These are phyloP conservation scores for Knipowitschia caucasica DNA, from an alignment of 2,797 vertebrate genomes.

Conservation along the genomic window DNA sequence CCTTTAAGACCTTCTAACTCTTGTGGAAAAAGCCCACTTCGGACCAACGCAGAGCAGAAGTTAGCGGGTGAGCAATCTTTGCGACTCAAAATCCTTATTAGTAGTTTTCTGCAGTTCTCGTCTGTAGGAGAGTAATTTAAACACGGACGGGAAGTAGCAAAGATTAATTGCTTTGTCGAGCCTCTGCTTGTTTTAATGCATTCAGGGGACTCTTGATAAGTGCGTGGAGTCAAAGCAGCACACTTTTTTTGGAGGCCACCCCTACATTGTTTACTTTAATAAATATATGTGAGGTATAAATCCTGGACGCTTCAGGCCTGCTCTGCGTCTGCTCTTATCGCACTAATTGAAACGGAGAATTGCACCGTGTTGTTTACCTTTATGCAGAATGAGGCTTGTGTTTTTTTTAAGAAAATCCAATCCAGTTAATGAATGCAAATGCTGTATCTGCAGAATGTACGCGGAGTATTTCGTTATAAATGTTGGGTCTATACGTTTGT, in stretches of 20 bases:
- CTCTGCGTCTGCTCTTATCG: neutral
- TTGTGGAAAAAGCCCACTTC: too few relatives aligned
- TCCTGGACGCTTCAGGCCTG: neutral
- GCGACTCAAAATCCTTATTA: constrained; percentile 2
- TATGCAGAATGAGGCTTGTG: neutral
- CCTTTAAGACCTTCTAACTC: too few relatives aligned
- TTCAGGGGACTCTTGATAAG: constrained; percentile 6
- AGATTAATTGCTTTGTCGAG: constrained; percentile 3
- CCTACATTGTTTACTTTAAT: neutral
- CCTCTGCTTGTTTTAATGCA: constrained; percentile 4
- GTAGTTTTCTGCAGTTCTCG: neutral
- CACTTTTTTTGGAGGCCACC: neutral
- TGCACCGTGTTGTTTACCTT: neutral
- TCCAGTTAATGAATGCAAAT: too few relatives aligned
- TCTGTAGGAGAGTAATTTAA: neutral
- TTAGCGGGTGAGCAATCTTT: neutral
- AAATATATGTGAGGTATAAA: neutral
- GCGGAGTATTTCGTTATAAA: too few relatives aligned
- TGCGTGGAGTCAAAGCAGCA: neutral
- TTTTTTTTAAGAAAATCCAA: too few relatives aligned
- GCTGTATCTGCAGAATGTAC: too few relatives aligned
- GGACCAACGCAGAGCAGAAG: neutral
- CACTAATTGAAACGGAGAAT: constrained; percentile 1
- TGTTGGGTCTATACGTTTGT: too few relatives aligned
- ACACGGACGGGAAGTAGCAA: neutral